Evolutionary conservation across 2,113 vertebrate genomes (phyloP).

Genomic region (Climacteris rufus): DNA sequence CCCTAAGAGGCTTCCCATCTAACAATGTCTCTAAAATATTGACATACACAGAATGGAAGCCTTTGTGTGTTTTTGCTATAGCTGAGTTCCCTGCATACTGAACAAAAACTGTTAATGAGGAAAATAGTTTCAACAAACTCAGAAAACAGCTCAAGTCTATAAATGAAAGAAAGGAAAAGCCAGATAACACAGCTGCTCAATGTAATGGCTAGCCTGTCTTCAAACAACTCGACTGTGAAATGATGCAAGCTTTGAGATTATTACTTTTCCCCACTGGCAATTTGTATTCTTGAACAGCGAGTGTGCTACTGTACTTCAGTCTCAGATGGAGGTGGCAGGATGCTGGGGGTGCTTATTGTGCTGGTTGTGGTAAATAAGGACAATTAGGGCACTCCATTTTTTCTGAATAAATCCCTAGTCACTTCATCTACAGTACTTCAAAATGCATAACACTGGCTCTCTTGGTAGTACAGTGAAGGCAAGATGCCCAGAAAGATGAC

Average conservation of each 20-base stretch:
- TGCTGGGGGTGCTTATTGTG: background rate
- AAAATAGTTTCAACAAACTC: slow-evolving; percentile 5
- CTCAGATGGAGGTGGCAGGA: background rate
- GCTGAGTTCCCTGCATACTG: slow-evolving; percentile 3
- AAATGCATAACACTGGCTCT: background rate
- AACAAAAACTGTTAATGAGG: background rate
- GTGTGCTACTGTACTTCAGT: background rate
- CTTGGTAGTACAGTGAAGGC: background rate
- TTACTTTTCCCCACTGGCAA: slow-evolving; percentile 34
- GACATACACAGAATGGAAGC: background rate
- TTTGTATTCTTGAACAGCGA: background rate
- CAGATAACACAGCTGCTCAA: slow-evolving; percentile 51
- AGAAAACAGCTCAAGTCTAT: background rate
- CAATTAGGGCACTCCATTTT: background rate
- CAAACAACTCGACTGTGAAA: slow-evolving; percentile 67
- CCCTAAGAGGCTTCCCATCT: background rate
- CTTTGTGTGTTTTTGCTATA: background rate
- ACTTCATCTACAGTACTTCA: background rate
- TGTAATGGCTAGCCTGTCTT: slow-evolving; percentile 56
- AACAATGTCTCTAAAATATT: background rate
- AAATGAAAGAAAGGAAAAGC: slow-evolving; percentile 27
- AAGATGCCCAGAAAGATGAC: slow-evolving; percentile 15
- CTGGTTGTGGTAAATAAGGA: slow-evolving; percentile 25
- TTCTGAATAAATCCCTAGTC: background rate
- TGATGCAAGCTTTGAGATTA: slow-evolving; percentile 58